phyloP scores from a whole-genome alignment of 2,888 invertebrate species.

The Plagiodera versicolora region DNA sequence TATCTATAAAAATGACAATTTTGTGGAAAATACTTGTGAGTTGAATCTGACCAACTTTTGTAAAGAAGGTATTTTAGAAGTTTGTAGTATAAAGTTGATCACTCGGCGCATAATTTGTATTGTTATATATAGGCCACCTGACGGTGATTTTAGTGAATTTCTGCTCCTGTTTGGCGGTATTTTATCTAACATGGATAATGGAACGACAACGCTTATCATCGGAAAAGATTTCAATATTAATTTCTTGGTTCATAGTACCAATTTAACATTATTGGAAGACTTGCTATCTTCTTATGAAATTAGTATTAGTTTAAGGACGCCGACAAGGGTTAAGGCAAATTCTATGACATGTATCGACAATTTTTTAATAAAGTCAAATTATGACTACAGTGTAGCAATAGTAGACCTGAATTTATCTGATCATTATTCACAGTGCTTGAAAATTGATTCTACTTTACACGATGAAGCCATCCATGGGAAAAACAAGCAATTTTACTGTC shows the following conservation, averaged over 20 bases:
- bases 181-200: background rate
- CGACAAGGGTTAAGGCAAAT: constrained; percentile 4
- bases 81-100: background rate
- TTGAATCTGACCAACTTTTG: constrained; percentile 2
- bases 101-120: background rate
- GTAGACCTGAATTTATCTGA: constrained; percentile 1
- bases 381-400: constrained; percentile 1
- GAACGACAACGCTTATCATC: constrained; percentile 1
- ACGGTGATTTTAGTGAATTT: constrained; percentile 2
- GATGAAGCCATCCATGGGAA: background rate
- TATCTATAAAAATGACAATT: constrained; percentile 6
- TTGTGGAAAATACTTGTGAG: background rate
- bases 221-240: constrained; percentile 14
- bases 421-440: background rate
- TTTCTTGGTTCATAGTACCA: constrained; percentile 8
- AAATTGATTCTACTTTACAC: background rate
- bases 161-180: constrained; percentile 5
- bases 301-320: too few relatives aligned
- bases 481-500: background rate
- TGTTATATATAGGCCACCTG: constrained; percentile 7
- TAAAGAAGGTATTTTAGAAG: constrained; percentile 5
- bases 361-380: constrained; percentile 2
- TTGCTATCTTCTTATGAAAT: constrained; percentile 7
- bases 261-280: constrained; percentile 4
- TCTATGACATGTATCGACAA: constrained; percentile 3